phyloP scores from a whole-genome alignment of 30 jellyfish, hydroid and myxozoan genomes.

The Chironex yamaguchii region DNA sequence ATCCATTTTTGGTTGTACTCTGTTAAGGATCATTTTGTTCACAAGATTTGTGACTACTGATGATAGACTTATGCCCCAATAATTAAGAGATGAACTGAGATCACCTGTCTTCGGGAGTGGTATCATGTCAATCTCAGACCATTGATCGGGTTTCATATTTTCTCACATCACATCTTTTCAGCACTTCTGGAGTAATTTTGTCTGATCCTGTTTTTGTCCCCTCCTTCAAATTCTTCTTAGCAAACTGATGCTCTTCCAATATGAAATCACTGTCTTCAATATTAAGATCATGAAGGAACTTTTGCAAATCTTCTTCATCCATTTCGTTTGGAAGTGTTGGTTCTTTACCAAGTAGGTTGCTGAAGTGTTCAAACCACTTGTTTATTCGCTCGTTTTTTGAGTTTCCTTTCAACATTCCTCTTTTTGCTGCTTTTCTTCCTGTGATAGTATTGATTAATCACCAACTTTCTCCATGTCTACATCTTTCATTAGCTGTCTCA shows the following conservation, averaged over 20 bases:
- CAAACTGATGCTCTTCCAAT: not conserved
- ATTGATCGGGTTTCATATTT: constrained; percentile 11
- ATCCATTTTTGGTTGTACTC: constrained; percentile 11
- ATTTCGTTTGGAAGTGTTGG: not conserved
- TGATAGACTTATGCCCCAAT: constrained; percentile 5
- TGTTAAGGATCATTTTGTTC: not conserved
- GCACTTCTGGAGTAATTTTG: constrained; percentile 5
- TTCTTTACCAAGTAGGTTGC: not conserved
- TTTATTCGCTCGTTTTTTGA: not conserved
- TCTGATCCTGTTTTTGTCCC: constrained; percentile 11
- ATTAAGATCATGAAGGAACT: not conserved
- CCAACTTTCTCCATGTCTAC: constrained; percentile 31
- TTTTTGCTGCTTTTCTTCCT: not conserved
- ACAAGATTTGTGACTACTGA: constrained; percentile 4
- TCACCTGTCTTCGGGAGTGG: constrained; percentile 17
- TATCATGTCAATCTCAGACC: constrained; percentile 19
- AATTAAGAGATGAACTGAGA: not conserved
- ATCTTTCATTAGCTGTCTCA: not conserved
- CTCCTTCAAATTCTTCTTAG: not conserved
- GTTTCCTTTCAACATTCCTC: constrained; percentile 7
- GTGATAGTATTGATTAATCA: constrained; percentile 2
- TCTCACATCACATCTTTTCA: not conserved
- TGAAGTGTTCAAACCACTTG: constrained; percentile 16
- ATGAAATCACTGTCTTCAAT: not conserved
- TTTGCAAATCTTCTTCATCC: not conserved